phyloP scores from a whole-genome alignment of 2,113 vertebrate genomes.

The Prunella fulvescens region DNA sequence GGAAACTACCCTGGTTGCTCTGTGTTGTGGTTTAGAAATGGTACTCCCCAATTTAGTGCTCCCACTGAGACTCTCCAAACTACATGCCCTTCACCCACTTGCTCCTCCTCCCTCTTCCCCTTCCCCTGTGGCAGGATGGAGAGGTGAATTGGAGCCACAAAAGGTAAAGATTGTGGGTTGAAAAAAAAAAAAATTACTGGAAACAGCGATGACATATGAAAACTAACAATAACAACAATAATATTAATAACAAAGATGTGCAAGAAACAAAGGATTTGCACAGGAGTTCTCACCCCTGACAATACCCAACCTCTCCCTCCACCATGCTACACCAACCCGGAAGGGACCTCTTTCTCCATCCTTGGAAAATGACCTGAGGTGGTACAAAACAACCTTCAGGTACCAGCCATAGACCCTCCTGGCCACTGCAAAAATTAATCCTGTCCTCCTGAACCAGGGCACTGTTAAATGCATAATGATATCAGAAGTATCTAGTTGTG shows the following conservation, averaged over 20 bases:
- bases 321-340: background rate
- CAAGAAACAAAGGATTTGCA: background rate
- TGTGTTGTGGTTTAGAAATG: background rate
- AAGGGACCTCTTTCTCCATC: background rate
- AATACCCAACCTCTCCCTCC: background rate
- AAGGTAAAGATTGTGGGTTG: background rate
- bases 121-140: background rate
- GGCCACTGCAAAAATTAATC: background rate
- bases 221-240: background rate
- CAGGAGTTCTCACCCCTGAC: background rate
- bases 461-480: background rate
- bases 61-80: background rate
- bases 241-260: background rate
- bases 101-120: background rate
- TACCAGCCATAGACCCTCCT: background rate
- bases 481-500: background rate
- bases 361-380: background rate
- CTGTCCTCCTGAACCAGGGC: background rate
- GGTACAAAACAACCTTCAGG: background rate
- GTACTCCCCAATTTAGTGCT: background rate
- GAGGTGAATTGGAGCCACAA: background rate
- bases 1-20: background rate
- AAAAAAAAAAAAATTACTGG: background rate
- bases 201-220: background rate
- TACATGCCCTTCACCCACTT: background rate